These are phyloP conservation scores for Holacanthella duospinosa DNA, from an alignment of 2,888 invertebrate species.

Conservation along the genomic window DNA sequence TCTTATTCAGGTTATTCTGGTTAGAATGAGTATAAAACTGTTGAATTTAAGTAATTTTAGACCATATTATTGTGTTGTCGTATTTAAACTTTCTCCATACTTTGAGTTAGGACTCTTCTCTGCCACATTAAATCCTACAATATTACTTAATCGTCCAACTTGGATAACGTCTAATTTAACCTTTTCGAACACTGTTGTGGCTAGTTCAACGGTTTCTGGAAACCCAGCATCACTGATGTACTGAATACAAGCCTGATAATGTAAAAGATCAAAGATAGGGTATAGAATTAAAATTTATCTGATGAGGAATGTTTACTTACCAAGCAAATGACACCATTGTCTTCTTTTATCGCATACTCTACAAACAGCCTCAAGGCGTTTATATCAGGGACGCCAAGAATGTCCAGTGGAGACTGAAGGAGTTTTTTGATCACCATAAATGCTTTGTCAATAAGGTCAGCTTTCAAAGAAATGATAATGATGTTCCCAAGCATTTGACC, in stretches of 20 bases:
- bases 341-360: conserved; percentile 48
- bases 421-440: conserved; percentile 48
- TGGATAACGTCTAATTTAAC: conserved; percentile 44
- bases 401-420: conserved; percentile 45
- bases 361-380: conserved; percentile 47
- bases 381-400: conserved; percentile 50
- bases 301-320: conserved; percentile 40
- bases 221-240: conserved; percentile 52
- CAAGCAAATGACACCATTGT: conserved; percentile 47
- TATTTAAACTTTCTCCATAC: too few relatives aligned
- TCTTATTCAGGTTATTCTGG: too few relatives aligned
- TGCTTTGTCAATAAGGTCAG: conserved; percentile 48
- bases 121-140: conserved; percentile 43
- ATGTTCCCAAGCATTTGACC: conserved; percentile 54
- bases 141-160: conserved; percentile 44
- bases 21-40: too few relatives aligned
- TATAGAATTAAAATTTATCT: conserved; percentile 3
- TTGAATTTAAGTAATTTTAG: too few relatives aligned
- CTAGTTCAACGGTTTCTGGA: conserved; percentile 44
- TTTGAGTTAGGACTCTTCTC: too few relatives aligned
- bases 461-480: conserved; percentile 46
- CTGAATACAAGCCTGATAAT: conserved; percentile 47
- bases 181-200: conserved; percentile 38
- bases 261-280: conserved; percentile 14
- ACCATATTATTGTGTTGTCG: too few relatives aligned